A percentile compares a stretch with the other conserved stretches of the same genome.
Evolutionary conservation across 2,113 vertebrate species (phyloP).

Genomic region (Oncorhynchus masou): DNA sequence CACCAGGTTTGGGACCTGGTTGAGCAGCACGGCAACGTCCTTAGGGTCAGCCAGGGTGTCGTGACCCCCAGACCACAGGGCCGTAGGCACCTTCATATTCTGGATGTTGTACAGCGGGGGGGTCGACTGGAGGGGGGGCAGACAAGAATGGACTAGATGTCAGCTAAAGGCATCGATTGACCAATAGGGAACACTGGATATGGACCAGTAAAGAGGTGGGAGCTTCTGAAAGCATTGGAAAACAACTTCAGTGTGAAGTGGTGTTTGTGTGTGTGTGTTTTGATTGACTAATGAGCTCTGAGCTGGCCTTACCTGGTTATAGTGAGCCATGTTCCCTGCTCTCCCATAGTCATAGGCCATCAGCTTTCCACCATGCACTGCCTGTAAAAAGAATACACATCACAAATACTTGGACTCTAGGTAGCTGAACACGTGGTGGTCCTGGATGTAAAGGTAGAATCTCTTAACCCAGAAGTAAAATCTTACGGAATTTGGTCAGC

Average conservation of each 20-base stretch:
- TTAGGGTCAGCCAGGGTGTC: conserved; percentile 76
- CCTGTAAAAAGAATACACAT: conserved; percentile 47
- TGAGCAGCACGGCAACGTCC: conserved; percentile 76
- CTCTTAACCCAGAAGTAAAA: too few species aligned
- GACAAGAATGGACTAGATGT: background rate
- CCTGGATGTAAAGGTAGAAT: background rate
- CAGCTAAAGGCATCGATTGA: too few species aligned
- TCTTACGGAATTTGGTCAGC: too few species aligned
- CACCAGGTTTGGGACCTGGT: conserved; percentile 75
- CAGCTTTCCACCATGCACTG: conserved; percentile 71
- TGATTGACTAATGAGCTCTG: background rate
- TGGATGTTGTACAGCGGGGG: conserved; percentile 77
- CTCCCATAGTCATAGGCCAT: conserved; percentile 84
- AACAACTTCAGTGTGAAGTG: too few species aligned
- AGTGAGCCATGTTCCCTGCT: conserved; percentile 76
- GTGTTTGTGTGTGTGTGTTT: background rate
- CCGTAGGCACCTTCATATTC: conserved; percentile 84
- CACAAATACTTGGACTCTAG: background rate
- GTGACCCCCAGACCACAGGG: conserved; percentile 80
- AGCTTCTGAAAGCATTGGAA: too few species aligned
- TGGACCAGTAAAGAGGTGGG: too few species aligned
- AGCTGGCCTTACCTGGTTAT: conserved; percentile 81
- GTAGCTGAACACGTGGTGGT: background rate
- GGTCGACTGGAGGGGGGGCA: conserved; percentile 67
- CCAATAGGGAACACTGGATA: too few species aligned